phyloP scores from a whole-genome alignment of 2,888 invertebrate genomes.

The Spisula solida region DNA sequence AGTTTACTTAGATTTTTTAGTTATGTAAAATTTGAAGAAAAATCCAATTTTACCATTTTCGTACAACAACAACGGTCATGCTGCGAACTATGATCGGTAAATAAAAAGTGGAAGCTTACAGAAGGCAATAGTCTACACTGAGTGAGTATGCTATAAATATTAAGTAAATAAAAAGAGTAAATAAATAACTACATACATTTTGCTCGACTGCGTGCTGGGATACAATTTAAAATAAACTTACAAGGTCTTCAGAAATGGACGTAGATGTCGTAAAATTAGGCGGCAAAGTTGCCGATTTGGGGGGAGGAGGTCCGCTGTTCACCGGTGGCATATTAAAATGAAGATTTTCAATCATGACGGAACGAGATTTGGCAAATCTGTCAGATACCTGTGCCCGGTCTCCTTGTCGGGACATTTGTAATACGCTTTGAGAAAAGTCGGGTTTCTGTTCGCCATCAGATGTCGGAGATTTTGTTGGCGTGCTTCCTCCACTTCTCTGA shows the following conservation, averaged over 20 bases:
- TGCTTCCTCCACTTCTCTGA: constrained; percentile 59
- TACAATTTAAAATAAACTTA: constrained; percentile 42
- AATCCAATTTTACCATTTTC: too few species aligned
- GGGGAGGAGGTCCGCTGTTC: constrained; percentile 68
- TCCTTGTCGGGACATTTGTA: constrained; percentile 22
- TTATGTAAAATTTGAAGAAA: too few species aligned
- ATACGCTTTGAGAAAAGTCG: constrained; percentile 36
- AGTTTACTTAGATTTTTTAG: too few species aligned
- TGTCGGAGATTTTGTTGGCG: constrained; percentile 60
- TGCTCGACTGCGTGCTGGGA: constrained; percentile 28
- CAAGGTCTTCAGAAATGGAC: constrained; percentile 45
- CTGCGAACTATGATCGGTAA: background rate
- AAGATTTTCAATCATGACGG: constrained; percentile 70
- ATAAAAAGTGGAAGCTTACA: background rate
- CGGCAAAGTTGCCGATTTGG: constrained; percentile 71
- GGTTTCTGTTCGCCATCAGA: constrained; percentile 46
- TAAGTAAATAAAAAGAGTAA: constrained; percentile 1
- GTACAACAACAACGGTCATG: too few species aligned
- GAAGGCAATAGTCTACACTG: background rate
- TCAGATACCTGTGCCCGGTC: constrained; percentile 63
- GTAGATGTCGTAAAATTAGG: constrained; percentile 58
- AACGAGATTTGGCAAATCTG: constrained; percentile 66
- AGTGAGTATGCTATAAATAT: background rate
- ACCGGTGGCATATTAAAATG: constrained; percentile 54
- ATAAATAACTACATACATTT: constrained; percentile 23